phyloP scores from a whole-genome alignment of 2,888 invertebrate genomes.

The Lingula anatina region DNA sequence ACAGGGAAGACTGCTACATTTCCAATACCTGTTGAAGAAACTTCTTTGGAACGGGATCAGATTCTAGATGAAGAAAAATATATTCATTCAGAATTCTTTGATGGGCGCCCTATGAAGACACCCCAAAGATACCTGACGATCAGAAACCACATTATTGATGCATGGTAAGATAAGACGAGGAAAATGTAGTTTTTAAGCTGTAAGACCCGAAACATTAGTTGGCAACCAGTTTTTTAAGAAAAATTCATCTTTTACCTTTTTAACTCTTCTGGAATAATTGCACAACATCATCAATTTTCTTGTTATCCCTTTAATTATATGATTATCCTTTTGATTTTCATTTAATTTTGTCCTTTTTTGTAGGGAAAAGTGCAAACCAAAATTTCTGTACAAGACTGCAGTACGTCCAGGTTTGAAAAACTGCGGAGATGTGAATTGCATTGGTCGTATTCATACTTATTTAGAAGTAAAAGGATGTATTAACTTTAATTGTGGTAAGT shows the following conservation, averaged over 20 bases:
- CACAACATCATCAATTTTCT: too few species aligned
- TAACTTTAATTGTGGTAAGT: slow-evolving; percentile 61
- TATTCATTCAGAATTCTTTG: slow-evolving; percentile 60
- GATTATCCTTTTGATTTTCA: background rate
- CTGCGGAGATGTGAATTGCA: slow-evolving; percentile 63
- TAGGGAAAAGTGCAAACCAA: slow-evolving; percentile 55
- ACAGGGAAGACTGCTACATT: slow-evolving; percentile 36
- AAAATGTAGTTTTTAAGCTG: background rate
- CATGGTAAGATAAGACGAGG: slow-evolving; percentile 51
- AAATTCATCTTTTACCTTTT: too few species aligned
- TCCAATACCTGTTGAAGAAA: slow-evolving; percentile 55
- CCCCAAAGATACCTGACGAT: slow-evolving; percentile 60
- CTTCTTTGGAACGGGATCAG: slow-evolving; percentile 44
- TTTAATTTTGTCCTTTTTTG: slow-evolving; percentile 5
- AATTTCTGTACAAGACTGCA: slow-evolving; percentile 60
- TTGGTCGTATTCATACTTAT: slow-evolving; percentile 60
- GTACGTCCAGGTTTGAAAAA: slow-evolving; percentile 59
- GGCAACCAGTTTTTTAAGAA: too few species aligned
- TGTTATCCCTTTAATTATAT: background rate
- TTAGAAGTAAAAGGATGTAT: slow-evolving; percentile 63
- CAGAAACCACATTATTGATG: slow-evolving; percentile 59
- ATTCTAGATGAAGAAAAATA: slow-evolving; percentile 58
- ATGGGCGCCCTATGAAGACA: slow-evolving; percentile 57
- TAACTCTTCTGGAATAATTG: too few species aligned
- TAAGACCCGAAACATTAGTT: too few species aligned